A percentile compares a stretch with the other conserved stretches of the same genome.
These are phyloP conservation scores for Tribolium madens DNA, from an alignment of 1,140 invertebrate genomes.

Conservation along the genomic window DNA sequence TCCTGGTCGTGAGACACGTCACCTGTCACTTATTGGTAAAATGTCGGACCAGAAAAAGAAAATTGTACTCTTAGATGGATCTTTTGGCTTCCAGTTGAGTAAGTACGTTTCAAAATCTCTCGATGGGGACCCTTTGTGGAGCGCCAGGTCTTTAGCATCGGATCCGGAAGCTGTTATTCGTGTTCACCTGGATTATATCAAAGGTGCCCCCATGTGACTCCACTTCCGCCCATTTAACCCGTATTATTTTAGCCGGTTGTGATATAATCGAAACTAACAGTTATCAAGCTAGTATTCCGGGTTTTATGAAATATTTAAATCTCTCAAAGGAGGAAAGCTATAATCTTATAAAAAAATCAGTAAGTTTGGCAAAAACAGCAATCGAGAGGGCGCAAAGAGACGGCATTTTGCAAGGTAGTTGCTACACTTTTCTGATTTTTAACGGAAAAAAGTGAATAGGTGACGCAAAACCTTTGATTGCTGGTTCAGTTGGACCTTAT, in stretches of 20 bases:
- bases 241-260: slow-evolving; percentile 68
- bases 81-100: slow-evolving; percentile 45
- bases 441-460: slow-evolving; percentile 42
- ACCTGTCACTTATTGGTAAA: background rate
- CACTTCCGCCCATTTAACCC: slow-evolving; percentile 3
- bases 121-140: slow-evolving; percentile 69
- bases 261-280: slow-evolving; percentile 73
- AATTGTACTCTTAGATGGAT: slow-evolving; percentile 48
- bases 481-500: slow-evolving; percentile 78
- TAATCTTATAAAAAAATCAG: slow-evolving; percentile 68
- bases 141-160: slow-evolving; percentile 66
- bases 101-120: slow-evolving; percentile 58
- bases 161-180: slow-evolving; percentile 67
- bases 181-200: slow-evolving; percentile 68
- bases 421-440: background rate
- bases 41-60: slow-evolving; percentile 13
- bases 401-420: slow-evolving; percentile 43
- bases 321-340: slow-evolving; percentile 66
- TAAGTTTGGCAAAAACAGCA: slow-evolving; percentile 65
- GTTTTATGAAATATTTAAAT: slow-evolving; percentile 68
- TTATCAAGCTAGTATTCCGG: slow-evolving; percentile 73
- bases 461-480: slow-evolving; percentile 61
- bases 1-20: background rate
- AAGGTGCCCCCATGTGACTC: slow-evolving; percentile 58
- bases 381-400: slow-evolving; percentile 51